Percentiles rank a stretch among this genome's conserved stretches.
These are phyloP conservation scores for Drosophila sturtevanti DNA, from an alignment of 1,140 invertebrate genomes.

Conservation along the genomic window DNA sequence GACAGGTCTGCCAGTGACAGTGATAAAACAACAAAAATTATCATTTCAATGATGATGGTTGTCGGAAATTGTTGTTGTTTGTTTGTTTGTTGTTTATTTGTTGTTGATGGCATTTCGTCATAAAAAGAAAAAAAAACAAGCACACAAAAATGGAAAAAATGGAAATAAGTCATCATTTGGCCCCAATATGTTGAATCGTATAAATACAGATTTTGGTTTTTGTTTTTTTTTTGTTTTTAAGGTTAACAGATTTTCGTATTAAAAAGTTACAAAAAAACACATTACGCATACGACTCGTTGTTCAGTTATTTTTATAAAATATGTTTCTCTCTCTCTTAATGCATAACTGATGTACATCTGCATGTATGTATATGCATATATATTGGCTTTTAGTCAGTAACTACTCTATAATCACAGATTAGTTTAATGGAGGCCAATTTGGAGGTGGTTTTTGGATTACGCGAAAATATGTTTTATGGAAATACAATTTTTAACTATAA, in stretches of 20 bases:
- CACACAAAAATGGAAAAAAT: slow-evolving; percentile 1
- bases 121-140: slow-evolving; percentile 24
- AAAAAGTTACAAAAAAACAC: slow-evolving; percentile 2
- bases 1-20: slow-evolving; percentile 85
- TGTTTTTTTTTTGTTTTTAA: background rate
- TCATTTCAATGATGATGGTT: background rate
- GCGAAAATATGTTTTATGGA: no score
- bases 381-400: no score
- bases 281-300: background rate
- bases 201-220: slow-evolving; percentile 4
- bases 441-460: no score
- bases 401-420: no score
- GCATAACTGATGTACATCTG: no score
- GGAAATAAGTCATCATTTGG: slow-evolving; percentile 3
- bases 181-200: background rate
- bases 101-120: slow-evolving; percentile 25
- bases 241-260: background rate
- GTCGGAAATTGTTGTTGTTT: slow-evolving; percentile 6
- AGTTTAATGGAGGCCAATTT: no score
- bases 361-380: no score
- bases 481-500: no score
- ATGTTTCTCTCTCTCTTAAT: background rate
- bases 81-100: slow-evolving; percentile 4
- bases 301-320: background rate
- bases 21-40: background rate